phyloP scores from a whole-genome alignment of 2,113 vertebrate genomes.

The Psettodes erumei region DNA sequence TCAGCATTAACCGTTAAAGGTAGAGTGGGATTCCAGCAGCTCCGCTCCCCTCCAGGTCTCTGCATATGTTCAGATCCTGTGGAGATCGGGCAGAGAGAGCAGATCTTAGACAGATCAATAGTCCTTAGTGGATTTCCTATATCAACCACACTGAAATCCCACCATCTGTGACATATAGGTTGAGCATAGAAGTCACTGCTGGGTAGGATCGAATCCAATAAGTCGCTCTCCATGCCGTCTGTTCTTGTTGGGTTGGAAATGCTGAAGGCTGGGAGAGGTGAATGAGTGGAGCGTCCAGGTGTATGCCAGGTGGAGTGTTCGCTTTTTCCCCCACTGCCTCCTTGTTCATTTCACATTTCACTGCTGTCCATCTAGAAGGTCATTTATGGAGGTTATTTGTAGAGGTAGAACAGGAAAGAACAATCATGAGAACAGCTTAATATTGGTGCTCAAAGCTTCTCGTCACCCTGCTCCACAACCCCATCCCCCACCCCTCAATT shows the following conservation, averaged over 20 bases:
- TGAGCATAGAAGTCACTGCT: slow-evolving; percentile 72
- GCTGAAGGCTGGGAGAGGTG: slow-evolving; percentile 48
- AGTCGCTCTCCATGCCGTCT: slow-evolving; percentile 66
- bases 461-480: too few relatives aligned
- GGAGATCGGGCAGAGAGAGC: slow-evolving; percentile 72
- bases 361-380: background rate
- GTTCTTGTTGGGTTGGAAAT: slow-evolving; percentile 58
- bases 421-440: background rate
- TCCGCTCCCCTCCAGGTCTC: slow-evolving; percentile 39
- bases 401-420: background rate
- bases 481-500: too few relatives aligned
- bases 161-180: slow-evolving; percentile 81
- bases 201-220: slow-evolving; percentile 72
- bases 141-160: slow-evolving; percentile 74
- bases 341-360: background rate
- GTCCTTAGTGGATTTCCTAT: slow-evolving; percentile 78
- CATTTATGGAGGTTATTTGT: background rate
- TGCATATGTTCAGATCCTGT: slow-evolving; percentile 66
- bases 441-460: background rate
- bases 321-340: background rate
- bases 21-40: slow-evolving; percentile 34
- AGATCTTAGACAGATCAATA: slow-evolving; percentile 76
- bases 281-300: slow-evolving; percentile 45
- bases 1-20: slow-evolving; percentile 2
- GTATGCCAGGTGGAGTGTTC: slow-evolving; percentile 45